Evolutionary conservation across 1,140 invertebrate genomes (phyloP).

Genomic region (Drosophila bifasciata): DNA sequence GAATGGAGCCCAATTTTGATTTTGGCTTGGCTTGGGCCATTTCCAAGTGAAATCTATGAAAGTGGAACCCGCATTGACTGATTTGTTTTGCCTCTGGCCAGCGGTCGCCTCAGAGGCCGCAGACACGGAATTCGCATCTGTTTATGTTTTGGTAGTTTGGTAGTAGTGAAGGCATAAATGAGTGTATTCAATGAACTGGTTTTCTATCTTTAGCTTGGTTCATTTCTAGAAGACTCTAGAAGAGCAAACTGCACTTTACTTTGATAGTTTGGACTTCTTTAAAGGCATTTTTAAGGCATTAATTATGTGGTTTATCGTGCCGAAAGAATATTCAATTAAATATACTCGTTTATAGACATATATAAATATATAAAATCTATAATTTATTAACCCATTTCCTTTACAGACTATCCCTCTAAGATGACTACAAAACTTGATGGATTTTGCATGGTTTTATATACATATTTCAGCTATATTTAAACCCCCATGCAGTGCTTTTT

Average conservation of each 20-base stretch:
- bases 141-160: no score
- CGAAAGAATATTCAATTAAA: no score
- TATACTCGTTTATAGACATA: no score
- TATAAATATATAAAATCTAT: no score
- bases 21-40: slow-evolving; percentile 57
- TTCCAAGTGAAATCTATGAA: slow-evolving; percentile 82
- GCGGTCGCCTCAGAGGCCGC: slow-evolving; percentile 38
- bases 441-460: background rate
- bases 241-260: background rate
- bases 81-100: slow-evolving; percentile 32
- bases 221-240: slow-evolving; percentile 23
- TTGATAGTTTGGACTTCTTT: background rate
- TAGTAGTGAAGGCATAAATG: slow-evolving; percentile 10
- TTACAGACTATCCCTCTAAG: no score
- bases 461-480: no score
- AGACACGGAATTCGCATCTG: slow-evolving; percentile 15
- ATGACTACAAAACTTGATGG: no score
- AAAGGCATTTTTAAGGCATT: no score
- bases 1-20: slow-evolving; percentile 49
- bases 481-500: no score
- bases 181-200: slow-evolving; percentile 42
- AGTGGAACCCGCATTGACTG: slow-evolving; percentile 42
- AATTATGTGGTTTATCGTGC: no score
- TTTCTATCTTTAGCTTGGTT: slow-evolving; percentile 10
- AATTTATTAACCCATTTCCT: no score